Percentiles rank a stretch among this genome's conserved stretches.
Evolutionary conservation across 2,888 invertebrate species (phyloP).

Genomic region (Cheilosia pagana): DNA sequence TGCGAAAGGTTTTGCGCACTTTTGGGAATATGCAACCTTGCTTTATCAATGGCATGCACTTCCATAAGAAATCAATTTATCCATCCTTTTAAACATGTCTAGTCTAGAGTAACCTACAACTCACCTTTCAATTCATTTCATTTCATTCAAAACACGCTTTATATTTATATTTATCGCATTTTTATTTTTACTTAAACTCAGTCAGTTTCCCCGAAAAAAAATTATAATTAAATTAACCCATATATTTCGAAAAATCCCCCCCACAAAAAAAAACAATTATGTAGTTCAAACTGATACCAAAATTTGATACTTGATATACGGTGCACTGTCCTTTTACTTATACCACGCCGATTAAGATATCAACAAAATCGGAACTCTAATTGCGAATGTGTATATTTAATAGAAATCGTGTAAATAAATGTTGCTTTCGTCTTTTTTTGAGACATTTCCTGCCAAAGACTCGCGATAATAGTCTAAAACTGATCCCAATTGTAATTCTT

Average conservation of each 20-base stretch:
- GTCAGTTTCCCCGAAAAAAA: constrained; percentile 32
- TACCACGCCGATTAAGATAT: constrained; percentile 3
- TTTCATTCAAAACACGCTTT: constrained; percentile 4
- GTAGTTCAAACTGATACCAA: constrained; percentile 14
- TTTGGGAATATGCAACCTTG: too few relatives aligned
- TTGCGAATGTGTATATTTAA: constrained; percentile 52
- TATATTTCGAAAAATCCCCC: constrained; percentile 6
- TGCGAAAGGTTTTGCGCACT: too few relatives aligned
- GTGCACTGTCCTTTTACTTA: constrained; percentile 16
- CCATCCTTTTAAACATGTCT: too few relatives aligned
- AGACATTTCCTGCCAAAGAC: constrained; percentile 4
- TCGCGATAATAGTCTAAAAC: constrained; percentile 8
- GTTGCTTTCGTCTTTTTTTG: constrained; percentile 23
- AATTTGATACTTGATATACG: constrained; percentile 3
- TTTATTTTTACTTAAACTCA: constrained; percentile 53
- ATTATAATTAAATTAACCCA: constrained; percentile 8
- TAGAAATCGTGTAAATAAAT: constrained; percentile 65
- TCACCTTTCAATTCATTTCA: not conserved
- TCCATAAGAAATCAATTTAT: too few relatives aligned
- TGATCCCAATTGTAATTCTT: constrained; percentile 15
- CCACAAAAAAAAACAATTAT: constrained; percentile 12
- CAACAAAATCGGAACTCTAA: constrained; percentile 21
- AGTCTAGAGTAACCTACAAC: too few relatives aligned
- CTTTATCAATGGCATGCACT: too few relatives aligned
- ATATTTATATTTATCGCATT: constrained; percentile 1